Base-by-base conservation (phyloP, 1,140 invertebrate genomes). In the Probaryconus sp. region DNA sequence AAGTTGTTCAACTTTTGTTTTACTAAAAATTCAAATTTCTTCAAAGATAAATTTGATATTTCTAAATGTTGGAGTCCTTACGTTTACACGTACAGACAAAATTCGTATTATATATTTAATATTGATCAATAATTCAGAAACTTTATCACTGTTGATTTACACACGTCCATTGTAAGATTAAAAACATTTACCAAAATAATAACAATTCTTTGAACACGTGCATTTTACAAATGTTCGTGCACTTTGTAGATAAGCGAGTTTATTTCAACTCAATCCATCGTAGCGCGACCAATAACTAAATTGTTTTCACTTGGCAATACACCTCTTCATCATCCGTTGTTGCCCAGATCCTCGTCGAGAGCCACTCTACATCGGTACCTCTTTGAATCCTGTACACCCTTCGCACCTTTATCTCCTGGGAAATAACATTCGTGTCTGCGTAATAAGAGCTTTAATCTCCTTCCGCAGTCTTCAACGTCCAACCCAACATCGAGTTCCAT, bases 201-300 rank as follows among this genome's bases (percentile, higher is more conserved):
- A 35, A 1, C 11, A 10, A 16, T 11, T 4, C 17, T 18, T 64
- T 58, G 43, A 51, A 35, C 48, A 51, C 14, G 11, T 72, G 53
- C 43, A 58, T 11, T 58, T 70, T 65, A 70, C 51, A 70, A 38
- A 76, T 65, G 72, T 76, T 65, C 24, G 33, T 70, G 50, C 53
- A 48, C 65, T 76, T 65, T 53, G 55, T 56, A 63, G 40, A 65
- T 64, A 58, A 71, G 68, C 45, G 45, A 64, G 64, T 64, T 76
- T 71, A 63, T 61, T 35, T 47, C 47, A 31, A 67, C 73, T 56
- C 45, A 60, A 26, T 10, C 21, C 56, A 60, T 73, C 64, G 60
- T 65, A 14, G 48, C 43, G 68, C 60, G 70, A 75, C 76, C 76
- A 70, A 79, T 81, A 80, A 83, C 78, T 76, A 79, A 79, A 70